Percentiles rank a stretch among this genome's conserved stretches.
phyloP scores from a whole-genome alignment of 2,113 vertebrate genomes.

The Istiophorus platypterus region DNA sequence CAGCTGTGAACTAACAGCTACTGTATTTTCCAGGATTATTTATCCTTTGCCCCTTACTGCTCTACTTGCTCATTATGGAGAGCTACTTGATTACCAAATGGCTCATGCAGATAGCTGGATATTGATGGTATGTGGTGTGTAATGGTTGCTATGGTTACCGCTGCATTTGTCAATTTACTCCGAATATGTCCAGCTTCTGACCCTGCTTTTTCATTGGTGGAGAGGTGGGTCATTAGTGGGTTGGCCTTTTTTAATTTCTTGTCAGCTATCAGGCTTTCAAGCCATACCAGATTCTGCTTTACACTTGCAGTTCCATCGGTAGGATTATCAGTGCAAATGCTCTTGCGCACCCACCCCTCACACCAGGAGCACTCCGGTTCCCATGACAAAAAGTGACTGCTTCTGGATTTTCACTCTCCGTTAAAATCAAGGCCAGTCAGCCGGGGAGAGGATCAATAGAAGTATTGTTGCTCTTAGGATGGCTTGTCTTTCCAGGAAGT shows the following conservation, averaged over 20 bases:
- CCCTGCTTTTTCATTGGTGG: conserved; percentile 16
- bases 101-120: conserved; percentile 31
- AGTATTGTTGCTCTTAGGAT: conserved; percentile 72
- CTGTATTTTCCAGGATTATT: background rate
- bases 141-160: conserved; percentile 52
- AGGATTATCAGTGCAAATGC: conserved; percentile 18
- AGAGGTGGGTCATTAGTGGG: conserved; percentile 14
- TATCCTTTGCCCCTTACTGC: background rate
- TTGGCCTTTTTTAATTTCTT: conserved; percentile 7
- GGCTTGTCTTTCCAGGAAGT: conserved; percentile 79
- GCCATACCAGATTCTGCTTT: background rate
- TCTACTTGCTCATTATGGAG: conserved; percentile 27
- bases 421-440: conserved; percentile 58
- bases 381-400: conserved; percentile 71
- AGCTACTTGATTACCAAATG: conserved; percentile 40
- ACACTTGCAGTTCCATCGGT: conserved; percentile 18
- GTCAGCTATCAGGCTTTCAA: conserved; percentile 17
- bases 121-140: conserved; percentile 26
- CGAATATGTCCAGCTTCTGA: conserved; percentile 27
- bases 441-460: conserved; percentile 77
- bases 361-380: conserved; percentile 38
- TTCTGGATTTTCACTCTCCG: conserved; percentile 65
- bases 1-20: background rate
- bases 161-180: conserved; percentile 28
- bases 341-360: background rate